Evolutionary conservation across 2,113 vertebrate genomes (phyloP).

Genomic region (Protomyctophum bolini): DNA sequence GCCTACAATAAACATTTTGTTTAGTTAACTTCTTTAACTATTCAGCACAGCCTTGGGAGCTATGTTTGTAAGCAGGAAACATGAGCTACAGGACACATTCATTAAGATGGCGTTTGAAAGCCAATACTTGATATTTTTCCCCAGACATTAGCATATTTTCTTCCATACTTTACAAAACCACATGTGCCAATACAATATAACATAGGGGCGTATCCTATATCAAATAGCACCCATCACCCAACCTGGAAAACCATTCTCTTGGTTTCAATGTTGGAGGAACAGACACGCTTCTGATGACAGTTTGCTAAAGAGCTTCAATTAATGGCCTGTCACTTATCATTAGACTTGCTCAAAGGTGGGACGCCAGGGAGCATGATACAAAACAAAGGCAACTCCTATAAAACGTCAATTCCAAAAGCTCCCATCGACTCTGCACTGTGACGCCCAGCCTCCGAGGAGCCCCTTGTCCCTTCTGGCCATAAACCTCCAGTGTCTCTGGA

Average conservation of each 20-base stretch:
- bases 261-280: conserved; percentile 74
- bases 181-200: conserved; percentile 59
- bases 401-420: conserved; percentile 81
- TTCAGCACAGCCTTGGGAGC: no score
- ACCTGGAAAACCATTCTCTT: conserved; percentile 38
- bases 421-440: conserved; percentile 73
- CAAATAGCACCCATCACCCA: conserved; percentile 55
- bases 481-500: conserved; percentile 74
- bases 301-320: conserved; percentile 85
- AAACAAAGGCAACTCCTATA: conserved; percentile 89
- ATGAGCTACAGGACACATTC: no score
- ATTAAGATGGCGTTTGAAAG: no score
- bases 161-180: conserved; percentile 29
- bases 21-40: no score
- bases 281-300: conserved; percentile 86
- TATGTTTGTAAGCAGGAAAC: no score
- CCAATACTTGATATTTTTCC: no score
- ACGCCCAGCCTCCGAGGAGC: conserved; percentile 46
- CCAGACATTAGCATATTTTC: not conserved
- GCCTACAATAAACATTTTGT: no score
- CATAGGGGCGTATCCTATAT: conserved; percentile 47
- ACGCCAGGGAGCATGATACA: conserved; percentile 81
- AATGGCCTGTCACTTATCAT: conserved; percentile 84
- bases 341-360: conserved; percentile 71
- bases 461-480: conserved; percentile 58